These are phyloP conservation scores for Palythoa grandiflora DNA, from an alignment of 92 coral and sea anemone genomes.

Conservation along the genomic window DNA sequence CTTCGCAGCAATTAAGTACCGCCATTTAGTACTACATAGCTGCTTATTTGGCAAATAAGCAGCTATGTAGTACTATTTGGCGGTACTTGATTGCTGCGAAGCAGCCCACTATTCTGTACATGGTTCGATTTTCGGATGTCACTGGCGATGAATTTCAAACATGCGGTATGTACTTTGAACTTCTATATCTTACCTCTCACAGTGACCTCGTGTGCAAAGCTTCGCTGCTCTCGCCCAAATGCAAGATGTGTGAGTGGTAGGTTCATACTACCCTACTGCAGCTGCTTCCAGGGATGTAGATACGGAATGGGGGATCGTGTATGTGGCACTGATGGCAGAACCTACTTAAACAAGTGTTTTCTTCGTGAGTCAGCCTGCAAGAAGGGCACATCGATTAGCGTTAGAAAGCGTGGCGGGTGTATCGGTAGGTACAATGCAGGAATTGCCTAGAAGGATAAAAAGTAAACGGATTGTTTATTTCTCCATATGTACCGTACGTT, in stretches of 20 bases:
- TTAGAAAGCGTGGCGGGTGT: not conserved
- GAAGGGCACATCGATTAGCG: not conserved
- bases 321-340: not conserved
- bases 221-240: not conserved
- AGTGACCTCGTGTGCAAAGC: not conserved
- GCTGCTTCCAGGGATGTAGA: not conserved
- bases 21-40: no score
- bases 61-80: no score
- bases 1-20: no score
- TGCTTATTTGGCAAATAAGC: no score
- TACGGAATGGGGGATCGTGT: not conserved
- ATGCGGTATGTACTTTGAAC: no score
- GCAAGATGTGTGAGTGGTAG: not conserved
- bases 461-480: no score
- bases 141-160: no score
- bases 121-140: no score
- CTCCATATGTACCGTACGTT: no score
- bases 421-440: not conserved
- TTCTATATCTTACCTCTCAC: not conserved
- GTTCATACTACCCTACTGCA: not conserved
- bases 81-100: no score
- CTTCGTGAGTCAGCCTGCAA: not conserved
- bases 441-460: no score
- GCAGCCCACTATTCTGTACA: no score
- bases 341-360: not conserved